Evolutionary conservation across 1,140 invertebrate genomes (phyloP), one percentile per base, ranked within the genome.

Genomic region (Anagrus nilaparvatae): DNA sequence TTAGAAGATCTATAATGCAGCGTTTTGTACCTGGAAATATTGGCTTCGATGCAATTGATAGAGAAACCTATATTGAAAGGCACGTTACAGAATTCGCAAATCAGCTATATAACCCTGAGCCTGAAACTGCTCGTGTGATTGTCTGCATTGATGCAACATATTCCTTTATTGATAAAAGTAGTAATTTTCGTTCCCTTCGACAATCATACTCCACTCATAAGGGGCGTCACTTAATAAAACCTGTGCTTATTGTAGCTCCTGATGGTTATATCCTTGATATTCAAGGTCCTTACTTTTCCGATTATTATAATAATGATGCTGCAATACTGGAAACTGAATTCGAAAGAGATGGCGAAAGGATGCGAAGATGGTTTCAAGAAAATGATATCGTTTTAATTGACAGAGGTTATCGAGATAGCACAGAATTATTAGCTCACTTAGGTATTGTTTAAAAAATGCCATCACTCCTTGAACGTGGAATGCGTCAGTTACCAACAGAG

Each of bases 181-280:
- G 31, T 10, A 40, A 48, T 24, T 48, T 31, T 19, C 27, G 46
- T 12, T 9, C 31, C 19, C 29, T 48, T 19, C 31, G 38, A 31
- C 37, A 44, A 32, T 25, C 30, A 14, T 42, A 38, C 16, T 42
- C 21, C 3, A 29, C 42, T 8, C 47, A 44, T 5, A 48, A 48
- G 34, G 47, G 42, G 21, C 42, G 42, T 21, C 42, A 44, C 39
- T 32, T 48, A 13, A 33, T 44, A 4, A 48, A 48, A 20, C 42
- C 43, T 28, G 34, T 35, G 12, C 20, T 44, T n/a, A 25, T 48
- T 13, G 23, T 29, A 18, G 41, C 31, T 6, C 27, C 37, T 24
- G 32, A 48, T 34, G 38, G 41, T 13, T 44, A 40, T 12, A 48
- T 44, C 31, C 39, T 48, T 17, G 41, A 44, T 31, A 44, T 48